A percentile compares a stretch with the other conserved stretches of the same genome.
These are phyloP conservation scores for Hippasteria phrygiana DNA, from an alignment of 53 echinoderm and acorn worm species.

Conservation along the genomic window DNA sequence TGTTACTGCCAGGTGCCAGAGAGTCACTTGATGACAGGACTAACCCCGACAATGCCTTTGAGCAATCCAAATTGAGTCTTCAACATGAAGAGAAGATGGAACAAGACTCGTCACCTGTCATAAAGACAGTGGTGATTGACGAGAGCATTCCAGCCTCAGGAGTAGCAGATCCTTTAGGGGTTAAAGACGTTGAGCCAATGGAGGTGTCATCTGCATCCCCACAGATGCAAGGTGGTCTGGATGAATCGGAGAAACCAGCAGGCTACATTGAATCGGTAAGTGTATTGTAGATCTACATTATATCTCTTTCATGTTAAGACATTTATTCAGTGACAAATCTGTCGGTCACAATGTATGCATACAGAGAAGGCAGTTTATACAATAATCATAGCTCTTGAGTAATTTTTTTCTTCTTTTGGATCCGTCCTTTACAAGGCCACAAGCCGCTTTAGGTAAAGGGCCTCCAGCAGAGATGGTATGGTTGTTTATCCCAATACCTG, in stretches of 20 bases:
- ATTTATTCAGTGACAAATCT: too few relatives aligned
- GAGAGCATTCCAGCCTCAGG: background rate
- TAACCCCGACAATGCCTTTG: background rate
- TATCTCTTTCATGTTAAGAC: too few relatives aligned
- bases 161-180: background rate
- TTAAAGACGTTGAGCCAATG: background rate
- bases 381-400: too few relatives aligned
- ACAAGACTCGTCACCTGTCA: background rate
- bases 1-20: background rate
- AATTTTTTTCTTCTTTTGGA: too few relatives aligned
- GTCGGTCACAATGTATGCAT: too few relatives aligned
- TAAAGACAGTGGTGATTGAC: background rate
- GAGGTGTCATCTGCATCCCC: background rate
- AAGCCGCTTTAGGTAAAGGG: too few relatives aligned
- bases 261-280: too few relatives aligned
- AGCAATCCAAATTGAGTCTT: background rate
- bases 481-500: too few relatives aligned
- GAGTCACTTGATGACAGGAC: slow-evolving; percentile 53
- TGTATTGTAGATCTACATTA: too few relatives aligned
- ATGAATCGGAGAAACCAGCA: background rate
- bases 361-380: too few relatives aligned
- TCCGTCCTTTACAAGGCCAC: too few relatives aligned
- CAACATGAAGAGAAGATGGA: background rate
- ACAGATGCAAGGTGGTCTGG: background rate
- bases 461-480: too few relatives aligned